Conservation (phyloP, 2,797 vertebrate species). For the Helicolenus hilgendorfi region DNA sequence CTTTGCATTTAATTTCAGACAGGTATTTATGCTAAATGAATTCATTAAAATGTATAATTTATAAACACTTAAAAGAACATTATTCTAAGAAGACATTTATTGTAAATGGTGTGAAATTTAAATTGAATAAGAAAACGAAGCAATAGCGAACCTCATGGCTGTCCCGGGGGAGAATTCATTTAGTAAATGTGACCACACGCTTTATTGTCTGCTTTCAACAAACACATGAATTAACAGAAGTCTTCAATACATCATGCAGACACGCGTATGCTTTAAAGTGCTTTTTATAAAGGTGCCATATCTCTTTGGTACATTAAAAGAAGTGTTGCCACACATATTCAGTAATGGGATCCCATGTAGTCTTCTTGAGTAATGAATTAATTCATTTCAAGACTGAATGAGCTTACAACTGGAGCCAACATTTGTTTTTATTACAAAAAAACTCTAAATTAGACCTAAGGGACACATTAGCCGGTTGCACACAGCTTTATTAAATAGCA, state of each 20-base stretch:
- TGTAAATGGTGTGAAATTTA: slow-evolving; percentile 78
- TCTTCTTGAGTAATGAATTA: slow-evolving; percentile 58
- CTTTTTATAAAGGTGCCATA: slow-evolving; percentile 54
- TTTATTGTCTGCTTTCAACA: slow-evolving; percentile 73
- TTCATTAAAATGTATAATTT: slow-evolving; percentile 75
- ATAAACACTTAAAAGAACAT: slow-evolving; percentile 78
- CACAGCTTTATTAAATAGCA: slow-evolving; percentile 61
- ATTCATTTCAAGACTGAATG: slow-evolving; percentile 66
- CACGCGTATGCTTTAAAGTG: slow-evolving; percentile 60
- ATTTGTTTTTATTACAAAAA: slow-evolving; percentile 79
- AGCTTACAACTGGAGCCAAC: slow-evolving; percentile 57
- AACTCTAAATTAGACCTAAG: slow-evolving; percentile 40
- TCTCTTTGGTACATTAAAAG: slow-evolving; percentile 66
- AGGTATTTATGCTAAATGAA: slow-evolving; percentile 69
- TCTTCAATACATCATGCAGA: slow-evolving; percentile 62
- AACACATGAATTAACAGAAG: slow-evolving; percentile 70
- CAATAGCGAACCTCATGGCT: slow-evolving; percentile 60
- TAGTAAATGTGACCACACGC: slow-evolving; percentile 62
- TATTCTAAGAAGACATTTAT: slow-evolving; percentile 71
- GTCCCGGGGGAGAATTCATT: slow-evolving; percentile 68
- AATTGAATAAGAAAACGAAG: slow-evolving; percentile 72
- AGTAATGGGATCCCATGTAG: slow-evolving; percentile 68
- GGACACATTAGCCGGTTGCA: slow-evolving; percentile 47
- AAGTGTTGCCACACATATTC: slow-evolving; percentile 51
- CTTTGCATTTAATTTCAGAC: slow-evolving; percentile 67